Evolutionary conservation across 2,113 vertebrate species (phyloP).

Genomic region (Murina feae): DNA sequence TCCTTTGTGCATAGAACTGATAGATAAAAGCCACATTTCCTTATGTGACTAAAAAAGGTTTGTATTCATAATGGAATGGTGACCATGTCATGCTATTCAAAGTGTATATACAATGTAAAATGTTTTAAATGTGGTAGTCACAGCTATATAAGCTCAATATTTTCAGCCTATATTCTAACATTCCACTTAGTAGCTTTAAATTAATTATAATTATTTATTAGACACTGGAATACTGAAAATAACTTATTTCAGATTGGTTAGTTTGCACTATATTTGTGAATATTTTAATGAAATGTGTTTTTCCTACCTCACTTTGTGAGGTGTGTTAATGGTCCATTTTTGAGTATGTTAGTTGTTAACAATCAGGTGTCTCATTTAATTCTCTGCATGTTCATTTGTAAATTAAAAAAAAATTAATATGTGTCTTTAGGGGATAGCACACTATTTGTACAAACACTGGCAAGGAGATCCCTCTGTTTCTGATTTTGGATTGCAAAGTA

Average conservation of each 20-base stretch:
- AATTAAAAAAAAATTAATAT: conserved; percentile 40
- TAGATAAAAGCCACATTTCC: conserved; percentile 58
- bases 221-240: conserved; percentile 69
- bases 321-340: conserved; percentile 74
- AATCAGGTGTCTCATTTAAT: conserved; percentile 75
- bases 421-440: conserved; percentile 54
- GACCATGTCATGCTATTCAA: conserved; percentile 60
- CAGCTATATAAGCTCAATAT: conserved; percentile 59
- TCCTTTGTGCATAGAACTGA: conserved; percentile 46
- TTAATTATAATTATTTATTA: conserved; percentile 60
- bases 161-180: conserved; percentile 55
- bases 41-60: conserved; percentile 48
- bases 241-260: conserved; percentile 61
- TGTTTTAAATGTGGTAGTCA: conserved; percentile 58
- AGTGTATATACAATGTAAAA: conserved; percentile 65
- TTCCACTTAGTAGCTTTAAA: conserved; percentile 69
- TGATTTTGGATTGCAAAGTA: conserved; percentile 64
- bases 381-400: conserved; percentile 73
- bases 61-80: conserved; percentile 54
- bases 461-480: conserved; percentile 64
- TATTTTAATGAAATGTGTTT: conserved; percentile 76
- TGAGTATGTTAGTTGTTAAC: conserved; percentile 74
- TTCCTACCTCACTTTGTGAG: conserved; percentile 73
- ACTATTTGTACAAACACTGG: conserved; percentile 66
- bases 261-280: conserved; percentile 79